phyloP scores from a whole-genome alignment of 2,113 vertebrate genomes.

The Bubo bubo region DNA sequence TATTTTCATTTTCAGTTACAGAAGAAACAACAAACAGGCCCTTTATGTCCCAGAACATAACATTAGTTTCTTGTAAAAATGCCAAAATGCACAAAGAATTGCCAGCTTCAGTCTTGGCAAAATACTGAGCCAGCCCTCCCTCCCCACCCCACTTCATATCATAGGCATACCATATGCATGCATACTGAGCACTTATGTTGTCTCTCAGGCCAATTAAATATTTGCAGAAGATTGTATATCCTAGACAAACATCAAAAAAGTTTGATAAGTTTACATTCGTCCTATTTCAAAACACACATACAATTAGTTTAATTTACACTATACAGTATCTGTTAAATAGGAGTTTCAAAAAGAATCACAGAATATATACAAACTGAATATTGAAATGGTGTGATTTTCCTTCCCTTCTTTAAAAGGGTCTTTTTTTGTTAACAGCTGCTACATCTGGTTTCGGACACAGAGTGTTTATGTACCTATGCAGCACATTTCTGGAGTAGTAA shows the following conservation, averaged over 20 bases:
- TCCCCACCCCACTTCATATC: neutral
- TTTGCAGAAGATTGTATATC: conserved; percentile 36
- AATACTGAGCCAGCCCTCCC: neutral
- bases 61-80: conserved; percentile 71
- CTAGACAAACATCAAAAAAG: conserved; percentile 20
- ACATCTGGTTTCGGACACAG: conserved; percentile 27
- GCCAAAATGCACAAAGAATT: conserved; percentile 68
- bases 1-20: conserved; percentile 62
- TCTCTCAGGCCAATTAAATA: conserved; percentile 29
- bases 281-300: conserved; percentile 63
- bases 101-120: conserved; percentile 44
- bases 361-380: conserved; percentile 59
- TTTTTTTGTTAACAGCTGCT: neutral
- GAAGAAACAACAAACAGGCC: conserved; percentile 60
- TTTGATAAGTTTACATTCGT: conserved; percentile 23
- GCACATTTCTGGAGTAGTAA: neutral
- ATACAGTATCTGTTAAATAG: conserved; percentile 81
- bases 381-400: conserved; percentile 57
- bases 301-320: conserved; percentile 82
- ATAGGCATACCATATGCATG: conserved; percentile 21
- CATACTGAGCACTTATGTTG: conserved; percentile 24
- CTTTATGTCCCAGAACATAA: conserved; percentile 46
- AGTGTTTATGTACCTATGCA: conserved; percentile 4
- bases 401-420: conserved; percentile 7
- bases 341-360: conserved; percentile 54